These are phyloP conservation scores for Orientallactaga bullata DNA, from an alignment of 2,113 vertebrate species.

Conservation along the genomic window DNA sequence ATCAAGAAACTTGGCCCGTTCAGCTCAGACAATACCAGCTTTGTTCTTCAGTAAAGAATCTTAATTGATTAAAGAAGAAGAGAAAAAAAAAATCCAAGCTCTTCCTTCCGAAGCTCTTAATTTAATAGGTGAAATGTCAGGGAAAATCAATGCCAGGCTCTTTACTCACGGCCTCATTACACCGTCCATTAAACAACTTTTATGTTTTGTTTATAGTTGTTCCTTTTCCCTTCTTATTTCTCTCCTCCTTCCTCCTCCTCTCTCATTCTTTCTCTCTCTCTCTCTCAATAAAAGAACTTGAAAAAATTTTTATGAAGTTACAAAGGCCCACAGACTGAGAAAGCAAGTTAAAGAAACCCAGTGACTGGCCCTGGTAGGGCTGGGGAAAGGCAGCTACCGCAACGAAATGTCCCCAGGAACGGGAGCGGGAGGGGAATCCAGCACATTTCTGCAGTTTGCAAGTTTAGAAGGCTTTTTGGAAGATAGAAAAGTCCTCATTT, in stretches of 20 bases:
- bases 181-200: conserved; percentile 87
- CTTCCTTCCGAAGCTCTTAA: conserved; percentile 88
- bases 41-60: conserved; percentile 85
- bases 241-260: conserved; percentile 23
- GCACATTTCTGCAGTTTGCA: conserved; percentile 71
- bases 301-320: conserved; percentile 76
- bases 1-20: conserved; percentile 68
- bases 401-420: conserved; percentile 66
- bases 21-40: conserved; percentile 79
- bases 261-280: conserved; percentile 13
- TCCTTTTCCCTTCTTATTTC: neutral
- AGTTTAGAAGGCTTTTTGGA: conserved; percentile 74
- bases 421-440: neutral
- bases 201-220: conserved; percentile 89
- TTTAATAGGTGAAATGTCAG: conserved; percentile 90
- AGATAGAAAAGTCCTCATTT: conserved; percentile 72
- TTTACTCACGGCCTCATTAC: conserved; percentile 86
- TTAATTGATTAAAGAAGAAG: conserved; percentile 80
- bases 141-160: conserved; percentile 85
- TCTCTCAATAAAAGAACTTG: conserved; percentile 77
- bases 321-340: conserved; percentile 78
- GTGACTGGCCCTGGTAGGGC: conserved; percentile 58
- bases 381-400: conserved; percentile 64
- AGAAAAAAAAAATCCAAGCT: conserved; percentile 69
- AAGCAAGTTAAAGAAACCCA: conserved; percentile 67